These are phyloP conservation scores for Eulacestoma nigropectus DNA, from an alignment of 2,113 vertebrate genomes.

Conservation along the genomic window DNA sequence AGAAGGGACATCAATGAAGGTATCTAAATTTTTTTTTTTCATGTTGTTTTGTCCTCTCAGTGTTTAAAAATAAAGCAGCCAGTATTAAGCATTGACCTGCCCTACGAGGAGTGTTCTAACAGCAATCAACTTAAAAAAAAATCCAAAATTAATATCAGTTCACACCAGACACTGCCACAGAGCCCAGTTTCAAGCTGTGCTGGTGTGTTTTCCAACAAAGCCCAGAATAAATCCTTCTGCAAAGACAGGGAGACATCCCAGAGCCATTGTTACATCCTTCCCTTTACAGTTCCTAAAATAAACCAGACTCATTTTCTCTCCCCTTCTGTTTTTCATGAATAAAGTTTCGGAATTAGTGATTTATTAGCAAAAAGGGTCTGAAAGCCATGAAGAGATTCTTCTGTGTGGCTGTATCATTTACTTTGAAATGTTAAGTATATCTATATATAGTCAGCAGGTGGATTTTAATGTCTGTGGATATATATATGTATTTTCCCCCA, in stretches of 20 bases:
- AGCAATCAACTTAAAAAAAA: not conserved
- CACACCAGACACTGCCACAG: not conserved
- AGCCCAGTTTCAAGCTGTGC: not conserved
- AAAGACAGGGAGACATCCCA: not conserved
- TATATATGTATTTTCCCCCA: not conserved
- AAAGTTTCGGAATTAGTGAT: not conserved
- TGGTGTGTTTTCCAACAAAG: not conserved
- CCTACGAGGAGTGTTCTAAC: not conserved
- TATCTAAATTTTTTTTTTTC: not conserved
- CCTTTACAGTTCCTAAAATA: not conserved
- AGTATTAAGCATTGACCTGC: not conserved
- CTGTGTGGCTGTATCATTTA: not conserved
- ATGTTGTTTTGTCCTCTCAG: not conserved
- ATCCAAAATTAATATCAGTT: not conserved
- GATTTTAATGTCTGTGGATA: not conserved
- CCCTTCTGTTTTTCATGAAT: not conserved
- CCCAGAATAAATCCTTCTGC: not conserved
- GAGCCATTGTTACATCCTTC: not conserved
- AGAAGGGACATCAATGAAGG: not conserved
- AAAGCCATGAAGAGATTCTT: not conserved
- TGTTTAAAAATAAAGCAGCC: not conserved
- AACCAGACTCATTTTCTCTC: not conserved
- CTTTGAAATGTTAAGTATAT: not conserved
- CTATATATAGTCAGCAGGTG: slow-evolving; percentile 3
- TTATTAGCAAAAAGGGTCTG: not conserved